These are phyloP conservation scores for Buphagus erythrorhynchus DNA, from an alignment of 2,797 vertebrate genomes.

Conservation along the genomic window DNA sequence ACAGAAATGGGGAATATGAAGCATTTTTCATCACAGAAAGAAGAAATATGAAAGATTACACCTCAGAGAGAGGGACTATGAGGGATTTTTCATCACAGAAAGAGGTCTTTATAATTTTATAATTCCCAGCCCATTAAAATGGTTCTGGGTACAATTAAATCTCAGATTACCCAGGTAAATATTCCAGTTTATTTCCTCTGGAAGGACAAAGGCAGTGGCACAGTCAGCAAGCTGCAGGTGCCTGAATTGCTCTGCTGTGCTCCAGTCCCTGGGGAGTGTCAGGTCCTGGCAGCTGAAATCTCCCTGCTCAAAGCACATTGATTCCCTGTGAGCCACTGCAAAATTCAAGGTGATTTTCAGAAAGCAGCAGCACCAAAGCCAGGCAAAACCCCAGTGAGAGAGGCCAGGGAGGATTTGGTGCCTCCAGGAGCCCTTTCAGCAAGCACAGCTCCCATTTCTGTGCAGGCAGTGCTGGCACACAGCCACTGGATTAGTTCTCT, in stretches of 20 bases:
- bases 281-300: not conserved
- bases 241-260: conserved; percentile 24
- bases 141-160: not conserved
- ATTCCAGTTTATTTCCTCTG: not conserved
- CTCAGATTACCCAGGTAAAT: not conserved
- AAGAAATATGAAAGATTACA: not conserved
- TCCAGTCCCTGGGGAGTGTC: conserved; percentile 7
- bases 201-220: conserved; percentile 47
- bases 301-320: not conserved
- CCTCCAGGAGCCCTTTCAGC: not conserved
- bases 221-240: conserved; percentile 39
- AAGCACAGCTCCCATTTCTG: not conserved
- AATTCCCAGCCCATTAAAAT: not conserved
- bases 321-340: not conserved
- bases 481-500: conserved; percentile 19
- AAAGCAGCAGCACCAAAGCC: not conserved
- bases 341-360: not conserved
- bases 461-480: not conserved
- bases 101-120: not conserved
- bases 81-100: not conserved
- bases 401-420: not conserved
- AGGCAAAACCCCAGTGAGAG: not conserved
- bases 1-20: not conserved
- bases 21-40: not conserved
- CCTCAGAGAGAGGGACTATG: not conserved